Evolutionary conservation across 2,888 invertebrate species (phyloP), one percentile per base, ranked within the genome.

Genomic region (Synergus umbraculus): DNA sequence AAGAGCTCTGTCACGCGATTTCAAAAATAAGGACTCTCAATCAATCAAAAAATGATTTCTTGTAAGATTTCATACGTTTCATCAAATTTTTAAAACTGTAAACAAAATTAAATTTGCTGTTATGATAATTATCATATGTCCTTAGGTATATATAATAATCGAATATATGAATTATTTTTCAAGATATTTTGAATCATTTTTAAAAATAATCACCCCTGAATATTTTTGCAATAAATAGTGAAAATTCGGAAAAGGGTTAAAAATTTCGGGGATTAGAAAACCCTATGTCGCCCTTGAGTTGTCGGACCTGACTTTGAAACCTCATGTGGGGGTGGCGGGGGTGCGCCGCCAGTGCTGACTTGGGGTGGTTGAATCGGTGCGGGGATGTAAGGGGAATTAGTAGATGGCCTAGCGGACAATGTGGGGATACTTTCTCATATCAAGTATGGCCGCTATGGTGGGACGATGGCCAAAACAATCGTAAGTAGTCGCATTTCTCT

Each of bases 371-470:
- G 90, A 90, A 89, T 88, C 88, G 88, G 88, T 88, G 90, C 87
- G 90, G 88, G 89, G 91, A 89, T 89, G 89, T 87, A 87, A 85
- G 90, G 91, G 91, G 89, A 89, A 89, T 91, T 91, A 90, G 90
- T 89, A 88, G 90, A 91, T 89, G 89, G 90, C 87, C 89, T 88
- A 86, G 91, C 89, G 90, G 90, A 91, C 91, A 91, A 91, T 90
- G 91, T 90, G 89, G 91, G 91, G 90, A 91, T 91, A 91, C 91
- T 91, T 91, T 92, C 92, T 92, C 92, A 92, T 91, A 92, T 92
- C 91, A 90, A 91, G 92, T 91, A 92, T 92, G 91, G 92, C 92
- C 92, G 92, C 91, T 92, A 91, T 91, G 90, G 91, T 91, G 91
- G 91, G 90, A 90, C 89, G 92, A 92, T 91, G 91, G 92, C 90